Base-by-base conservation (phyloP, 2,113 vertebrate genomes). In the Rynchops niger region DNA sequence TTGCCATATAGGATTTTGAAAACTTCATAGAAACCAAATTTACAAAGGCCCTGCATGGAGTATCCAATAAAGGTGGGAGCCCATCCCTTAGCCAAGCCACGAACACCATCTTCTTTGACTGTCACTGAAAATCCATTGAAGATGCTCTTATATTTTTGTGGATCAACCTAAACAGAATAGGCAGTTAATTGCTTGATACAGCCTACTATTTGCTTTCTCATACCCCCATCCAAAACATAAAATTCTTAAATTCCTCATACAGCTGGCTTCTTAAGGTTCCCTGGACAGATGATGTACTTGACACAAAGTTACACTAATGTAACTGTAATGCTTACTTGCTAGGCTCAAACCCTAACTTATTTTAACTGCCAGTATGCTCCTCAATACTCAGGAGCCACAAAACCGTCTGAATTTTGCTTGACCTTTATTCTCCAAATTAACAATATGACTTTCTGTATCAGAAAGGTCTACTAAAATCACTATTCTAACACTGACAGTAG, bases 11-110 rank as follows among this genome's bases (percentile, higher is more conserved):
- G 25, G 94, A 99, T 98, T 98, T 99, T 99, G 97, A 99, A 99
- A 94, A 99, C 98, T 98, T 99, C 99, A 96, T 99, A 99, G 98
- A 99, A 99, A 83, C 99, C 99, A 93, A 99, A 99, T 97, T 99
- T 99, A 98, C 99, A 99, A 66, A 99, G 99, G 9, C 99, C 99
- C 95, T 99, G 99, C 99, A 99, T 98, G 88, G 99, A 99, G 96
- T 99, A 99, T 40, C 99, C 99, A 47, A 99, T 98, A 95, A 99
- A 99, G 67, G 99, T 99, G 36, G 99, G 99, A 34, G 99, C 99
- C 99, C 99, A 99, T 95, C 99, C 99, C 93, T 99, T 99, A 13
- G 98, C 99, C 97, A 99, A 98, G 30, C 99, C 99, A 90, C 99
- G 98, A 89, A 99, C 56, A 5, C 99, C 99, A 97, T 99, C 99